A percentile compares a stretch with the other conserved stretches of the same genome.
These are phyloP conservation scores for Drosophila quasianomalipes DNA, from an alignment of 2,888 invertebrate genomes.

Conservation along the genomic window DNA sequence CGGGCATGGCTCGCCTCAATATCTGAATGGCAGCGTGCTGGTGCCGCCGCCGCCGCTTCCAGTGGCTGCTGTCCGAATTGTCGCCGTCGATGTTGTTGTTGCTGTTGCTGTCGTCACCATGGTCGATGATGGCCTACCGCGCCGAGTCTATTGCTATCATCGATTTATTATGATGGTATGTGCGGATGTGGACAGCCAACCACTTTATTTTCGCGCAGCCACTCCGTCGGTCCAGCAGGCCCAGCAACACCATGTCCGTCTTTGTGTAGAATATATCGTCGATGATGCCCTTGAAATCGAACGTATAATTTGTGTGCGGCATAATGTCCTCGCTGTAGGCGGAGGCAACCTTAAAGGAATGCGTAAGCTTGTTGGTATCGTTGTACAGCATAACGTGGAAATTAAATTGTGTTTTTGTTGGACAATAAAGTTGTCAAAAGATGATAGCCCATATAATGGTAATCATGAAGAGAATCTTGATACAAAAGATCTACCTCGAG, in stretches of 20 bases:
- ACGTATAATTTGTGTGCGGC: slow-evolving; percentile 99
- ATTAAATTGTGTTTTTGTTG: no score
- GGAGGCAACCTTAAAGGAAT: slow-evolving; percentile 97
- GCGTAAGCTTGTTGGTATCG: slow-evolving; percentile 96
- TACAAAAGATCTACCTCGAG: no score
- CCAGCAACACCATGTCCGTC: slow-evolving; percentile 97
- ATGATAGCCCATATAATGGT: no score
- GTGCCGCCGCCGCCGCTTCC: slow-evolving; percentile 3
- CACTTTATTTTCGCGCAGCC: slow-evolving; percentile 98
- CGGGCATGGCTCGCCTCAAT: slow-evolving; percentile 91
- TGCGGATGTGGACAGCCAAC: slow-evolving; percentile 99
- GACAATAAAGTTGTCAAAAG: no score
- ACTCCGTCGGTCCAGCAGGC: slow-evolving; percentile 97
- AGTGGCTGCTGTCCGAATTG: slow-evolving; percentile 20
- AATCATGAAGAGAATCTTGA: no score
- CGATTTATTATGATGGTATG: slow-evolving; percentile 95
- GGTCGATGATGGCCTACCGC: slow-evolving; percentile 68
- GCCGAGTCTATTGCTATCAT: slow-evolving; percentile 90
- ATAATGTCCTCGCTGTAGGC: slow-evolving; percentile 98
- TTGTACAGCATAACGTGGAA: slow-evolving; percentile 88
- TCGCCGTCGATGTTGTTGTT: slow-evolving; percentile 40
- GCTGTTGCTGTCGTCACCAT: slow-evolving; percentile 51
- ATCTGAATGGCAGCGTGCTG: slow-evolving; percentile 36
- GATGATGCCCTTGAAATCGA: slow-evolving; percentile 99
- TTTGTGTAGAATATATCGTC: slow-evolving; percentile 99